Percentiles rank a stretch among this genome's conserved stretches.
phyloP scores from a whole-genome alignment of 2,113 vertebrate genomes.

The Charina bottae region DNA sequence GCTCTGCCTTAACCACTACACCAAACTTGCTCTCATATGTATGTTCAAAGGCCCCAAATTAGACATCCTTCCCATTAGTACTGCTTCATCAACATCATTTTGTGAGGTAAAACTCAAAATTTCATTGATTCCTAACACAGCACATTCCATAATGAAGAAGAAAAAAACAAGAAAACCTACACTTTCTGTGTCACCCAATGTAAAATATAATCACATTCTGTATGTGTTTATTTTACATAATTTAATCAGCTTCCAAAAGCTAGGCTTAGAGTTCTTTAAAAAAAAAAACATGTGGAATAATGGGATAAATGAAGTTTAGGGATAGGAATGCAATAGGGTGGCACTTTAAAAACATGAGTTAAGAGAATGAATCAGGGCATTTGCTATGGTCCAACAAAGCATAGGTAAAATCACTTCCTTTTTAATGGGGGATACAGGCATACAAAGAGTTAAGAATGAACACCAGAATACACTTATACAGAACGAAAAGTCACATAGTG shows the following conservation, averaged over 20 bases:
- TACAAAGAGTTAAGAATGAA: background rate
- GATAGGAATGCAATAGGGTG: background rate
- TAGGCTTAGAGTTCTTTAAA: background rate
- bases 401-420: no score
- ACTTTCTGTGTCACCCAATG: no score
- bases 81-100: background rate
- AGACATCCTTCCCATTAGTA: background rate
- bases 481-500: no score
- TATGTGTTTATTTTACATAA: no score
- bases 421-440: background rate
- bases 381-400: no score
- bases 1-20: no score
- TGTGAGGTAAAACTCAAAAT: background rate
- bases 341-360: background rate
- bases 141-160: no score
- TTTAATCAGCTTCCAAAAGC: background rate
- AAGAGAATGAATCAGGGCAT: background rate
- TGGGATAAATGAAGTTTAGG: background rate
- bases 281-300: background rate
- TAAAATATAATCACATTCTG: no score
- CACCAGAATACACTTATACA: slow-evolving; percentile 8
- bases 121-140: background rate
- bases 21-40: no score
- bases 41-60: background rate
- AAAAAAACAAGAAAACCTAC: no score